Percentiles rank a stretch among this genome's conserved stretches.
Conservation (phyloP, 1,140 invertebrate genomes). For the Pseudomyrmex dendroicus region DNA sequence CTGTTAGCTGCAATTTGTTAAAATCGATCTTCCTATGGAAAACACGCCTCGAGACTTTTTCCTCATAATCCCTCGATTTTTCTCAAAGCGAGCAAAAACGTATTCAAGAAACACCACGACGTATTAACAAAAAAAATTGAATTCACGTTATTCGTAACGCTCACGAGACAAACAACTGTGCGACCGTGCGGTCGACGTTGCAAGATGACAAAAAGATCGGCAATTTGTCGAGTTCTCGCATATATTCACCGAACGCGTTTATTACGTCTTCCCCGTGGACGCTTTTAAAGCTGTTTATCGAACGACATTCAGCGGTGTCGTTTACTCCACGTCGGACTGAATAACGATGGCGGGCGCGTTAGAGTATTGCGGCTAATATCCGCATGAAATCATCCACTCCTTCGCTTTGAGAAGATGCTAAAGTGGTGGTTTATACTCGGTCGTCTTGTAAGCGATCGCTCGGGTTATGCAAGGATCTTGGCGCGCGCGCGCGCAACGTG, state of each 20-base stretch:
- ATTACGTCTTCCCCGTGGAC: conserved; percentile 13
- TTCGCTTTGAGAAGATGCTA: conserved; percentile 48
- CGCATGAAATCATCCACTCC: conserved; percentile 53
- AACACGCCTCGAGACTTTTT: not conserved
- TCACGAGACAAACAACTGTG: not conserved
- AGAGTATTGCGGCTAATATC: conserved; percentile 53
- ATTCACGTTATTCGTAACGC: conserved; percentile 24
- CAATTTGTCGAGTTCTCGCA: conserved; percentile 18
- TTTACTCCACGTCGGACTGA: conserved; percentile 4
- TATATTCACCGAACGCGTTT: conserved; percentile 26
- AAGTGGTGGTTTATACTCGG: conserved; percentile 49
- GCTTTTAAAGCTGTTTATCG: conserved; percentile 36
- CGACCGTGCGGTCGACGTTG: not conserved
- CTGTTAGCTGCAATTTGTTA: not conserved
- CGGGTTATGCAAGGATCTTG: not conserved
- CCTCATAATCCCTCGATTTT: not conserved
- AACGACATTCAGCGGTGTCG: conserved; percentile 40
- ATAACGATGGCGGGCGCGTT: conserved; percentile 37
- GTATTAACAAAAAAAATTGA: conserved; percentile 15
- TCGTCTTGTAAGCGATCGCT: conserved; percentile 12
- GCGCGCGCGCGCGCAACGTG: not conserved
- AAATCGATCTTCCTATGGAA: not conserved
- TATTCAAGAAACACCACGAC: not conserved
- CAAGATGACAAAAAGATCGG: not conserved
- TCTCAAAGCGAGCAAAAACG: conserved; percentile 3